Evolutionary conservation across 2,888 invertebrate genomes (phyloP), one percentile per base, ranked within the genome.

Genomic region (Cylindroiulus punctatus): DNA sequence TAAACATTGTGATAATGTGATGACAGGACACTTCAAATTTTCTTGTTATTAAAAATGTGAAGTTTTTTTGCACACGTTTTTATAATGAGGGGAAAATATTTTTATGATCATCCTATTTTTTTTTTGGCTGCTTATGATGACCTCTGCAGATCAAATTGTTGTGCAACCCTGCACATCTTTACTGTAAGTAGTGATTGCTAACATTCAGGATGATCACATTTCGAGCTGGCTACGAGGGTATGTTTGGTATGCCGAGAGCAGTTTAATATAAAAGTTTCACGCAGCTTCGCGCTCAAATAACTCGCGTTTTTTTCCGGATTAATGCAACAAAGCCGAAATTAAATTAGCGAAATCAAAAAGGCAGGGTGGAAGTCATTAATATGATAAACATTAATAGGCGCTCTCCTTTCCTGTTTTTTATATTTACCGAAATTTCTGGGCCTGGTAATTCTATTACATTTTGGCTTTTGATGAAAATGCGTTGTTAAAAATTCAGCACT

Each of bases 261-360:
- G 44, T 44, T n/a, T 19, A 57, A 57, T 57, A 57, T 57, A 57
- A 19, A 57, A 57, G 65, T 65, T 22, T 19, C 65, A 65, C 26
- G 65, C 22, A 8, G 26, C 26, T 65, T 7, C 26, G 65, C 10
- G 22, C 26, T 26, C 22, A 65, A 65, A 22, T 65, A 65, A 65
- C 22, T 65, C 26, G 26, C 8, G 65, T 65, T 65, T 65, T 65
- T 65, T 65, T 26, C 12, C 26, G 65, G 65, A 26, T 65, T 65
- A 65, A 65, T 10, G 65, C 26, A n/a, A 65, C n/a, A 65, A 65
- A 1, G 65, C 26, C 12, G 22, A 65, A 65, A 65, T 65, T 65
- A 65, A 65, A 65, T 65, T 65, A 65, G 65, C n/a, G 26, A 65
- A 65, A 65, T 65, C 65, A 65, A 65, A 65, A 65, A 26, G 36